Evolutionary conservation across 2,113 vertebrate species (phyloP), one percentile per base, ranked within the genome.

Genomic region (Pseudorasbora parva): DNA sequence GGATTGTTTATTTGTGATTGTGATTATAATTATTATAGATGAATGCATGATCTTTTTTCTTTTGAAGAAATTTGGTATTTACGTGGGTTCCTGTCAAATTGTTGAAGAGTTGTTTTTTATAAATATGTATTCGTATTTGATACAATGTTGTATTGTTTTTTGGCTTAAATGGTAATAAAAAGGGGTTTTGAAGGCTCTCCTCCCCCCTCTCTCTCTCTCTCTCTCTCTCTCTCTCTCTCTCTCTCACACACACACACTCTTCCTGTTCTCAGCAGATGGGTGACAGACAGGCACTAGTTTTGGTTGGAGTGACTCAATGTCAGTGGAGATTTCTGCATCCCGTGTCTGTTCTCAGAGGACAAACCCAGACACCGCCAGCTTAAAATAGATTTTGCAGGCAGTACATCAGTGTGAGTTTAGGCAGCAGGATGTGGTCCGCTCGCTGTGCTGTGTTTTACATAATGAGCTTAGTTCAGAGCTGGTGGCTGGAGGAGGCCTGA

Each of bases 301-400:
- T 69, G 51, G 68, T 69, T 77, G 49, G 49, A 87, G 57, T 54
- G 66, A 85, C 66, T 83, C 86, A 76, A 57, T 82, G 83, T 85
- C 86, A 85, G 57, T 78, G 60, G 59, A 47, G 80, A 81, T 85
- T 85, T 51, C 37, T 76, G 56, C 72, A 49, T 41, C 64, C 51
- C 1, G 23, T 76, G 82, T 82, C 69, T 83, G 84, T 66, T 71
- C 86, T 85, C 86, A 80, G 78, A 80, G 81, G 86, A 85, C 75
- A 69, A 83, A 57, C 37, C 66, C 74, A 76, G 80, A 80, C 75
- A 75, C 68, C 68, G 45, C 25, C 74, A 85, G 86, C 86, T 83
- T 81, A 83, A 87, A 87, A 85, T 87, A 85, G 86, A 78, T 71
- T 85, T 84, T 74, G 62, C 80, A 82, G 77, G 75, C 83, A 87